Evolutionary conservation across 2,113 vertebrate genomes (phyloP), one percentile per base, ranked within the genome.

Genomic region (Crotalus horridus): DNA sequence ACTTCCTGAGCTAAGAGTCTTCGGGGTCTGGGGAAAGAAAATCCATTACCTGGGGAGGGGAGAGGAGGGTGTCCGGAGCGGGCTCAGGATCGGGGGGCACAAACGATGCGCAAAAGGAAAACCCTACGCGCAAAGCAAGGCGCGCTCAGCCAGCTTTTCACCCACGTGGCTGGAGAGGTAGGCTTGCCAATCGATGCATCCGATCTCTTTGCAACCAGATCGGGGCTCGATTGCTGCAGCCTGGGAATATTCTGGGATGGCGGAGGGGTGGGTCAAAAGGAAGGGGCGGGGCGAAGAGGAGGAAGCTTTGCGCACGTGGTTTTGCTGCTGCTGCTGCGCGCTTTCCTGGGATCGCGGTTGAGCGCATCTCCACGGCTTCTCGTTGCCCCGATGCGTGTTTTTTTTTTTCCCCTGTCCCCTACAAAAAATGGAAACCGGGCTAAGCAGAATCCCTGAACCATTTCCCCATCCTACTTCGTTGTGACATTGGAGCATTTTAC

Each of bases 401-500:
- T 55, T 6, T 46, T 48, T 51, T 1, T 7, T 39, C 39, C 1
- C 48, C 48, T 51, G 48, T 7, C 48, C 48, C 48, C 9, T 51
- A 1, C 48, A 10, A 51, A 10, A 51, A 10, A 51, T 51, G 48
- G 48, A 1, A 29, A 33, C 15, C 13, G 64, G 15, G n/a, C 64
- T 17, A 74, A 74, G 64, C 64, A n/a, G 12, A 69, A 1, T 0
- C 64, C 26, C 54, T 15, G 59, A 29, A n/a, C 29, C 61, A 13
- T 15, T 69, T 33, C 6, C 69, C 69, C 69, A n/a, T 15, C 29
- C 13, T 13, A 1, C 5, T n/a, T n/a, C 26, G 3, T n/a, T n/a
- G 61, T 2, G 61, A 13, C n/a, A 13, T 6, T 1, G 29, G 29
- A 13, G 0, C 23, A 0, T n/a, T 69, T 13, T 5, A 5, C 12